Conservation (phyloP, 2,888 invertebrate genomes). For the Melanostoma scalare region DNA sequence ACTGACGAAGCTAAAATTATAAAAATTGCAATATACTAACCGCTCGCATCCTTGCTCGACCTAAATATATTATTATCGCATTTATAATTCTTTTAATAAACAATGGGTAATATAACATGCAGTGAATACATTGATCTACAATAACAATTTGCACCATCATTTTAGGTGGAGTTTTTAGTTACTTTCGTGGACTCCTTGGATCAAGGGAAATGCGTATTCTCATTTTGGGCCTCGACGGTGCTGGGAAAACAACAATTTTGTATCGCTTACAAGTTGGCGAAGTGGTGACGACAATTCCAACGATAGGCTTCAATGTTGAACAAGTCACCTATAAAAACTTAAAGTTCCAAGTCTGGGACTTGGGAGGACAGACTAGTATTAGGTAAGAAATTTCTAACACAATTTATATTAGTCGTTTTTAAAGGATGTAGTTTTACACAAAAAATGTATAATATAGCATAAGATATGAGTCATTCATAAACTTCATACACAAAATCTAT, state of each 20-base stretch:
- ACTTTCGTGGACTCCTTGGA: constrained; percentile 97
- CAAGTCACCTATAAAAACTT: constrained; percentile 99
- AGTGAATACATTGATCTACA: constrained; percentile 29
- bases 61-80: constrained; percentile 32
- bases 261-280: constrained; percentile 99
- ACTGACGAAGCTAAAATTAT: constrained; percentile 48
- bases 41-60: constrained; percentile 8
- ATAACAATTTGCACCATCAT: not conserved
- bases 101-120: constrained; percentile 48
- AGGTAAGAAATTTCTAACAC: constrained; percentile 84
- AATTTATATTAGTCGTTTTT: too few species aligned
- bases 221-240: constrained; percentile 98
- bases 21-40: constrained; percentile 28
- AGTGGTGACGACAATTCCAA: constrained; percentile 98
- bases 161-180: constrained; percentile 96
- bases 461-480: too few species aligned
- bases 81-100: constrained; percentile 44
- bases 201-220: constrained; percentile 98
- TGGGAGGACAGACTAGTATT: constrained; percentile 99
- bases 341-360: constrained; percentile 99
- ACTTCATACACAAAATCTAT: too few species aligned
- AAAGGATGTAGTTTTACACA: too few species aligned
- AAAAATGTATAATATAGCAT: too few species aligned
- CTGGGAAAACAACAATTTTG: constrained; percentile 99
- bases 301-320: constrained; percentile 99